Percentiles rank a stretch among this genome's conserved stretches.
Conservation (phyloP, 2,888 invertebrate species). For the Dryomyza anilis region DNA sequence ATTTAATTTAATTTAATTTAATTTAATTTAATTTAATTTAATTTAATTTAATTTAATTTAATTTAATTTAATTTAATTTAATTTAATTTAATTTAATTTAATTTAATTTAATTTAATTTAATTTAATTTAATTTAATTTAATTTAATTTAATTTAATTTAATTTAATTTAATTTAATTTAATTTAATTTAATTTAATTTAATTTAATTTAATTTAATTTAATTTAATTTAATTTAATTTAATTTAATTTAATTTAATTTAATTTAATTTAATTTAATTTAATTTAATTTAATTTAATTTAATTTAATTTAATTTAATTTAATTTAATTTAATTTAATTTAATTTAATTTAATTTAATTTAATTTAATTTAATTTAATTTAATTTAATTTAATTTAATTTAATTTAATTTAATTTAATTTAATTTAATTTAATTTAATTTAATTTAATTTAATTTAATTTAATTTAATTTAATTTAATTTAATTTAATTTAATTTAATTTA, state of each 20-base stretch:
- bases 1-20: background rate
- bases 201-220: background rate
- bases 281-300: background rate
- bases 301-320: background rate
- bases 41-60: background rate
- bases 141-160: background rate
- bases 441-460: no score
- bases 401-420: no score
- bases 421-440: no score
- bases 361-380: no score
- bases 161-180: background rate
- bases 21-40: background rate
- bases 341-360: no score
- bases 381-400: no score
- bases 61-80: background rate
- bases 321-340: background rate
- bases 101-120: background rate
- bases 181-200: background rate
- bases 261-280: background rate
- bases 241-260: background rate
- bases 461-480: no score
- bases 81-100: background rate
- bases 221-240: background rate
- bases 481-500: no score
- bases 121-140: background rate